A percentile compares a stretch with the other conserved stretches of the same genome.
Evolutionary conservation across 2,888 invertebrate species (phyloP).

Genomic region (Chrysolina americana): DNA sequence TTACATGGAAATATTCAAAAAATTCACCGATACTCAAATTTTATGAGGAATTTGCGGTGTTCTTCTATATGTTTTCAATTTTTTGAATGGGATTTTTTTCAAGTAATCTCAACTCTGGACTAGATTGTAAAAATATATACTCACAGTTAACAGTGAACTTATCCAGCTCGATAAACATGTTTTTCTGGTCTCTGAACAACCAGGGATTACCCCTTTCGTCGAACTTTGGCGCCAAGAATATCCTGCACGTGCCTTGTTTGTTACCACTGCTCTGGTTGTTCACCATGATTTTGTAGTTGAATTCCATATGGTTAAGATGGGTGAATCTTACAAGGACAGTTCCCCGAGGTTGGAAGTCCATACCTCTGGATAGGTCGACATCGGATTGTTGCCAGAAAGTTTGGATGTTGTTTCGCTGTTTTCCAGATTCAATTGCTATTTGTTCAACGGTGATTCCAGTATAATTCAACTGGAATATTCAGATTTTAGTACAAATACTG

Average conservation of each 20-base stretch:
- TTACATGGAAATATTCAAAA: too few species aligned
- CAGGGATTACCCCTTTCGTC: conserved; percentile 79
- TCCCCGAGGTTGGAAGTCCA: conserved; percentile 87
- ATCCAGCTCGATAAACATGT: conserved; percentile 82
- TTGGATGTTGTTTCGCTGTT: conserved; percentile 73
- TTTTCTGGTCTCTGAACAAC: conserved; percentile 76
- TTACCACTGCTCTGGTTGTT: conserved; percentile 67
- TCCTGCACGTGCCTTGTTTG: conserved; percentile 76
- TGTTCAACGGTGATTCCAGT: conserved; percentile 76
- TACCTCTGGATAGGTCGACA: conserved; percentile 83
- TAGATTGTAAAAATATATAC: conserved; percentile 58
- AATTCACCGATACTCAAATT: too few species aligned
- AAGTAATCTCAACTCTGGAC: background rate
- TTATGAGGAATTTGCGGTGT: too few species aligned
- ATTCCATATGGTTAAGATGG: conserved; percentile 84
- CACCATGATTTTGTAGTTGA: conserved; percentile 73
- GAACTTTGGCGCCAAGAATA: conserved; percentile 79
- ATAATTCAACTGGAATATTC: conserved; percentile 73
- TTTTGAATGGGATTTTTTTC: background rate
- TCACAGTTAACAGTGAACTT: conserved; percentile 78
- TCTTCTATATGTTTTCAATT: background rate
- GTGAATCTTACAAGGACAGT: conserved; percentile 76
- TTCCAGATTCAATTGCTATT: conserved; percentile 72
- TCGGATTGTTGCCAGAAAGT: conserved; percentile 88
- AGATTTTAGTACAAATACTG: background rate